Evolutionary conservation across 2,113 vertebrate genomes (phyloP).

Genomic region (Paedocypris sp.): DNA sequence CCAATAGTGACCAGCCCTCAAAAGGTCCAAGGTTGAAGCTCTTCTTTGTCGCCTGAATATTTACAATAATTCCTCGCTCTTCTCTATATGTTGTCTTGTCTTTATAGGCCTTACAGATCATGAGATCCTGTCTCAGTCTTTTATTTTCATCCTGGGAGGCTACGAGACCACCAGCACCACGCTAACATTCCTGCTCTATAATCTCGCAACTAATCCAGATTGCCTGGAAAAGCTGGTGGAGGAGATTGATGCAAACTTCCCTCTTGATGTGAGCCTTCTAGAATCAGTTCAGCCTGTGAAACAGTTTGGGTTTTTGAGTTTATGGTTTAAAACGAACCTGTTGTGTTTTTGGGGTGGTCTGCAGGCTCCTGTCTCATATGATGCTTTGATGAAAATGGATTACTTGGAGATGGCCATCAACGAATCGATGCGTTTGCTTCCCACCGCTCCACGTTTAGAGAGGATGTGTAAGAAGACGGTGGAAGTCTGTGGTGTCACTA

Average conservation of each 20-base stretch:
- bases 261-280: slow-evolving; percentile 58
- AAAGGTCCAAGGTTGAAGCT: slow-evolving; percentile 53
- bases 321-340: background rate
- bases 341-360: background rate
- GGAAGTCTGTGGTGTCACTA: slow-evolving; percentile 59
- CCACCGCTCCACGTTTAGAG: slow-evolving; percentile 46
- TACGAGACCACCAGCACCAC: slow-evolving; percentile 70
- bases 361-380: slow-evolving; percentile 54
- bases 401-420: slow-evolving; percentile 73
- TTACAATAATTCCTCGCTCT: too few species aligned
- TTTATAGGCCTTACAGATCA: slow-evolving; percentile 63
- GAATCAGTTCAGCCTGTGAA: background rate
- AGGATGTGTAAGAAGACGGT: slow-evolving; percentile 69
- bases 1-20: background rate
- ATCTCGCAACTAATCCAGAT: slow-evolving; percentile 60
- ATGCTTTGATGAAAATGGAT: slow-evolving; percentile 62
- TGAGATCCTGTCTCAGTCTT: slow-evolving; percentile 69
- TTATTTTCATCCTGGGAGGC: slow-evolving; percentile 69
- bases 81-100: background rate
- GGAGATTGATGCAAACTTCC: slow-evolving; percentile 61
- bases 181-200: slow-evolving; percentile 60
- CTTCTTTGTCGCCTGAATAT: too few species aligned
- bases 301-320: too few species aligned
- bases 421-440: slow-evolving; percentile 64
- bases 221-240: slow-evolving; percentile 62